Base-by-base conservation (phyloP, 2,888 invertebrate genomes). In the Aphidoletes aphidimyza region DNA sequence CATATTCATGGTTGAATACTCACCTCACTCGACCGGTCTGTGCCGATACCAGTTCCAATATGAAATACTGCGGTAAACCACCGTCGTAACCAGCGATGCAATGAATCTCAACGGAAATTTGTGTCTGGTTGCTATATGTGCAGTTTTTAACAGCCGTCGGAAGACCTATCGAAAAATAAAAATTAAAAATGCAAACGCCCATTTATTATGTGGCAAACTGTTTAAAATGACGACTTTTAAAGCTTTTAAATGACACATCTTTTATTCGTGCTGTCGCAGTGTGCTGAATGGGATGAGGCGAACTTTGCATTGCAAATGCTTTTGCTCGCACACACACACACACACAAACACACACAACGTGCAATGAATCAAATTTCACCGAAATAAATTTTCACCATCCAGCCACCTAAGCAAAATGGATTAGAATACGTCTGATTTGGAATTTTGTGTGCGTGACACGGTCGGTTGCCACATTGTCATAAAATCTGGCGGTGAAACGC, bases 31-130 rank as follows among this genome's bases (percentile, higher is more conserved):
- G 37, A 34, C 90, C 90, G 86, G 89, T 90, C 88, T 89, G 89
- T 86, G 88, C 87, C 86, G 90, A 90, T 89, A 92, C 95, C 87
- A 96, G 93, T 91, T 96, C 96, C 86, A 97, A 92, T 84, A 95
- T 92, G 91, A 97, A 97, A 89, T 92, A 92, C 91, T 97, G 96
- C 85, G 96, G 95, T 88, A 97, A 92, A 86, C 97, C 97, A 85
- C 97, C 97, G 91, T 97, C 96, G 91, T 96, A 96, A 87, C 95
- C 95, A 36, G 95, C 92, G 88, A 94, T 92, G 89, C 97, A 97
- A 88, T 93, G 93, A 87, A 96, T 95, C 89, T 94, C 94, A 87
- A 95, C 95, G 86, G 95, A 94, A 87, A 94, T 95, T 88, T 94
- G 93, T 22, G 96, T 96, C 89, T 95, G 95, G 90, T 97, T 97